Base-by-base conservation (phyloP, 2,797 vertebrate species). In the Sebastes miniatus region DNA sequence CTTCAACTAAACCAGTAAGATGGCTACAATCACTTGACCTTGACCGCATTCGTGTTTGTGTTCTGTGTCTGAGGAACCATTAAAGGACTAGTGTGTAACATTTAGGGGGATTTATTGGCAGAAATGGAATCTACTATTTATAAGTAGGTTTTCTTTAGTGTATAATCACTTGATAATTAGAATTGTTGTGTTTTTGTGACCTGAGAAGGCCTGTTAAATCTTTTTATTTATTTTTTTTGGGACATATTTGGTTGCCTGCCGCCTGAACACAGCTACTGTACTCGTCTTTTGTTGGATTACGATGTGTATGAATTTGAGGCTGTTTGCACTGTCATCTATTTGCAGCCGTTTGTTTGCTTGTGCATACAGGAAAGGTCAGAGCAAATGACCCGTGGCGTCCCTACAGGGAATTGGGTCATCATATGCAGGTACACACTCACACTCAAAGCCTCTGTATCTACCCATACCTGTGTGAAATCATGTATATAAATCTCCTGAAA, bases 281-380 rank as follows among this genome's bases (percentile, higher is more conserved):
- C n/a, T 61, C 5, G 2, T 24, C 58, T 62, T 58, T 34, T 34
- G 6, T 1, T 31, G 6, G 24, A n/a, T 50, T 39, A 43, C 57
- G 71, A 20, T 74, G 59, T 72, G 39, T 59, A 25, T 75, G 71
- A 84, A 78, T 84, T 69, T 57, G 52, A 52, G 68, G 39, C 50
- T 76, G 27, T 76, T 86, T 80, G 69, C 73, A 6, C 8, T 69
- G 56, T 70, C 69, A 71, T 81, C 73, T 75, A 54, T 88, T 80
- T 90, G 76, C 78, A 73, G 75, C 71, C 36, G 70, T 83, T 85
- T 85, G 70, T 87, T 86, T 83, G 79, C 70, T 69, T 87, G 73
- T 79, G 52, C 76, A 80, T 77, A 82, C 68, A 79, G 47, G 57
- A 88, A 87, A 86, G 86, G 85, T 89, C 83, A 88, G 56, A 81